Evolutionary conservation across 2,113 vertebrate genomes (phyloP), one percentile per base, ranked within the genome.

Genomic region (Heterocephalus glaber): DNA sequence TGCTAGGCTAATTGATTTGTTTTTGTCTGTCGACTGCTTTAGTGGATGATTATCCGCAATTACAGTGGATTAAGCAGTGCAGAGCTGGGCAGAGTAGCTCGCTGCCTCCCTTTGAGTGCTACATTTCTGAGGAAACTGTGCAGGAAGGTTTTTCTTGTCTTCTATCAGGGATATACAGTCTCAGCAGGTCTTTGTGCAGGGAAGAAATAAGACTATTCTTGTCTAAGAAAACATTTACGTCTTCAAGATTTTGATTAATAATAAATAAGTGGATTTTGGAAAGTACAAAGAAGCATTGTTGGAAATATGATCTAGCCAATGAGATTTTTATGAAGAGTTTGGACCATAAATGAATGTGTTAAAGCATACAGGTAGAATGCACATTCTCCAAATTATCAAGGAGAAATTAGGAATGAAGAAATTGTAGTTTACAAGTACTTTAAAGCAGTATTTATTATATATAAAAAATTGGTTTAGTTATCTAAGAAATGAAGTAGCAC

Each of bases 1-100:
- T 79, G 49, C 68, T 58, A 86, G 56, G 52, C 74, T 93, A 96
- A 97, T 84, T 89, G 76, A 93, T 96, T 94, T 97, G 91, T 72
- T 92, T 95, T 92, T 87, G 88, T 70, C 52, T 85, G 77, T 63
- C 76, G 83, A 20, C 76, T 61, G 33, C 92, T 84, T 91, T 68
- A 58, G 79, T n/a, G 13, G 72, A 76, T 89, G 95, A 93, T 96
- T 94, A 94, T 79, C 33, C 74, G 26, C 80, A 95, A 92, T 96
- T 92, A 97, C 1, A 54, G 74, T 14, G n/a, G 89, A 94, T 96
- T 94, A 92, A 82, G 52, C 52, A 17, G 47, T 33, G 77, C 28
- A 94, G 65, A 66, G 20, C 49, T 58, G 1, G 1, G n/a, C 76
- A 89, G 49, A 74, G 41, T 26, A 79, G 35, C 49, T 33, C 3